These are phyloP conservation scores for Hydriomena furcata DNA, from an alignment of 2,888 invertebrate genomes.

Conservation along the genomic window DNA sequence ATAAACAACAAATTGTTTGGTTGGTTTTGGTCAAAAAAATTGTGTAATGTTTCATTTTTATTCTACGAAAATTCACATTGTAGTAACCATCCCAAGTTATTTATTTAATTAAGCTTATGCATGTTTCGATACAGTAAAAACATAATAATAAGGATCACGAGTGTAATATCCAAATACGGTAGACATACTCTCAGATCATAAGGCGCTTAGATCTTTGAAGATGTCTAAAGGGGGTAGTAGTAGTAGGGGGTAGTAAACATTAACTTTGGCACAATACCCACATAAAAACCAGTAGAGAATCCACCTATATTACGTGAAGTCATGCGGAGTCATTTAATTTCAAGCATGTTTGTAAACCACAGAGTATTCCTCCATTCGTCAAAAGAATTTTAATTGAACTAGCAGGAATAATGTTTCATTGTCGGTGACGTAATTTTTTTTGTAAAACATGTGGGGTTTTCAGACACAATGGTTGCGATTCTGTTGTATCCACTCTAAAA, in stretches of 20 bases:
- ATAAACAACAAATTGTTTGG: too few species aligned
- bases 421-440: constrained; percentile 33
- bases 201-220: too few species aligned
- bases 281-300: constrained; percentile 26
- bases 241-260: too few species aligned
- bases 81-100: constrained; percentile 42
- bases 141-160: too few species aligned
- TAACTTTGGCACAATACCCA: too few species aligned
- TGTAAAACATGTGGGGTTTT: constrained; percentile 29
- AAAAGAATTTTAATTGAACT: constrained; percentile 39
- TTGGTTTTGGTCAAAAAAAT: too few species aligned
- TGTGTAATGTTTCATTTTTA: too few species aligned
- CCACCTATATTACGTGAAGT: constrained; percentile 42
- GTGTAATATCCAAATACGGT: too few species aligned
- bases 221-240: too few species aligned
- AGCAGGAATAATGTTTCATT: constrained; percentile 32
- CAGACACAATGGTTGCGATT: constrained; percentile 14
- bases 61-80: too few species aligned
- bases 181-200: too few species aligned
- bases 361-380: constrained; percentile 34
- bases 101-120: constrained; percentile 49
- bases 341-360: constrained; percentile 31
- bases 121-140: constrained; percentile 33
- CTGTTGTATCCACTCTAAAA: too few species aligned
- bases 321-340: constrained; percentile 47